These are phyloP conservation scores for Okapia johnstoni DNA, from an alignment of 2,113 vertebrate genomes.

Conservation along the genomic window DNA sequence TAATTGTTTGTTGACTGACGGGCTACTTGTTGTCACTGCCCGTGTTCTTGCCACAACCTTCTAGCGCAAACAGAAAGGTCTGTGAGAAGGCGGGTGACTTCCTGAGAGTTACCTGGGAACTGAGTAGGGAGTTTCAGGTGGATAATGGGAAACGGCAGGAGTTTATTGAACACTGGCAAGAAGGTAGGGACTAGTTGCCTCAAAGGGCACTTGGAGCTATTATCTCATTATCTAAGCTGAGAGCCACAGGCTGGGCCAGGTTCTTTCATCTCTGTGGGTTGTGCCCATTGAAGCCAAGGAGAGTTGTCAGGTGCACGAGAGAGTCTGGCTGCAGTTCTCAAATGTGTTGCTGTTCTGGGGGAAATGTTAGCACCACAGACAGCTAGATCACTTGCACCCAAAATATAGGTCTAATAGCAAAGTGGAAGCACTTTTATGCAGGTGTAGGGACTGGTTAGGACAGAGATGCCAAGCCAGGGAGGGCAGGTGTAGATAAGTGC, in stretches of 20 bases:
- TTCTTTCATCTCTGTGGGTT: constrained; percentile 62
- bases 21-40: neutral
- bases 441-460: neutral
- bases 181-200: constrained; percentile 53
- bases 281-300: constrained; percentile 61
- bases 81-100: constrained; percentile 47
- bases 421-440: constrained; percentile 17
- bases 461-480: neutral
- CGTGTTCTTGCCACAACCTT: constrained; percentile 26
- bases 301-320: constrained; percentile 25
- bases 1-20: constrained; percentile 19
- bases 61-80: constrained; percentile 24
- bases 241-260: constrained; percentile 21
- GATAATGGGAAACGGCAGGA: constrained; percentile 60
- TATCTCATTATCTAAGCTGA: constrained; percentile 67
- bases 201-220: constrained; percentile 60
- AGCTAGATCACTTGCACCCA: constrained; percentile 24
- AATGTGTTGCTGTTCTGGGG: constrained; percentile 4
- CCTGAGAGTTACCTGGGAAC: constrained; percentile 59
- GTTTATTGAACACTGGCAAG: constrained; percentile 61
- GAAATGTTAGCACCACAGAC: neutral
- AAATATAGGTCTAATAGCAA: neutral
- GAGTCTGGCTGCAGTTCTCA: constrained; percentile 46
- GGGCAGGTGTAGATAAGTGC: neutral
- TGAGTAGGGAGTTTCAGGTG: constrained; percentile 54